Base-by-base conservation (phyloP, 2,888 invertebrate species). In the Leptarthrus brevirostris region DNA sequence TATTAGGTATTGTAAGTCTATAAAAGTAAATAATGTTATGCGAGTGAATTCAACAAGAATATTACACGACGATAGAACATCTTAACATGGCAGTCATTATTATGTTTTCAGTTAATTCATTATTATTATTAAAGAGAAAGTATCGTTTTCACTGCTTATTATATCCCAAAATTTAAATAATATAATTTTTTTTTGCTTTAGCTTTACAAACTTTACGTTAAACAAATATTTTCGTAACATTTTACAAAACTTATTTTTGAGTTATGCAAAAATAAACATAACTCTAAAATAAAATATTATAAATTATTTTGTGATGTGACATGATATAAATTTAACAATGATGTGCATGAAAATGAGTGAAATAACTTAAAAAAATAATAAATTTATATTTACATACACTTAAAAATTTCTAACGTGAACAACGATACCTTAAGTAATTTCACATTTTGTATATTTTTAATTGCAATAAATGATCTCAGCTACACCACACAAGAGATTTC, bases 21-120 rank as follows among this genome's bases (percentile, higher is more conserved):
- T 47, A 66, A 66, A 66, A 66, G 49, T 66, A 66, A 40, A 36
- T 40, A 61, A 47, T 47, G 64, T 47, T 66, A n/a, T 49, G 66
- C 44, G 18, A 66, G 66, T 66, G 66, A 47, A 66, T 40, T 61
- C 8, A 61, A 66, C 49, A 47, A 66, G 47, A 61, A 26, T 66
- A 47, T 66, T 66, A 66, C 47, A 66, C 47, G 49, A 66, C 26
- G 16, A 61, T 34, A 61, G 40, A 66, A 66, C 66, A 49, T 26
- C 47, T 66, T 47, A 66, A 49, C 66, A 66, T 66, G 66, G 66
- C 66, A 66, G 66, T 66, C 47, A 66, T 66, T 16, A 26, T 66
- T 47, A 47, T 47, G 3, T 47, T 8, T 30, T 30, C 30, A 30
- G 30, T 30, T 30, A 6, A 30, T 30, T 30, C 8, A 30, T 30